These are phyloP conservation scores for Erpetoichthys calabaricus DNA, from an alignment of 2,797 vertebrate genomes.

Conservation along the genomic window DNA sequence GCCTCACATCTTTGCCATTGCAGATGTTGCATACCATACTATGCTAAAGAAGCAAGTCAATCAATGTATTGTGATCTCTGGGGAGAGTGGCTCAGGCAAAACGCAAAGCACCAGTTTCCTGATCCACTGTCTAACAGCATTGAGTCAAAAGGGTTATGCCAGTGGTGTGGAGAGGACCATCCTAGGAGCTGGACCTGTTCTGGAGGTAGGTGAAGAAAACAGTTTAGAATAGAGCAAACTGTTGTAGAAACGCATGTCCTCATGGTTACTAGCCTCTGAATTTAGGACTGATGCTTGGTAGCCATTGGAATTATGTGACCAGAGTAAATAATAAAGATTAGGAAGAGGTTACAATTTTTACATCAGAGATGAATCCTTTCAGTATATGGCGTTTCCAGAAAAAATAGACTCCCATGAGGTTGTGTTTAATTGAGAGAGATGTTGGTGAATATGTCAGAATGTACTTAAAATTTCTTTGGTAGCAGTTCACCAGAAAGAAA, in stretches of 20 bases:
- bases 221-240: no score
- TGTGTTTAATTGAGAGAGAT: no score
- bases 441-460: no score
- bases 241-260: not conserved
- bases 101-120: conserved; percentile 98
- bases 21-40: conserved; percentile 90
- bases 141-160: conserved; percentile 95
- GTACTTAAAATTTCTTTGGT: no score
- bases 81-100: conserved; percentile 94
- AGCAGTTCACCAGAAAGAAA: no score
- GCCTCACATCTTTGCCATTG: conserved; percentile 94
- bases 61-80: conserved; percentile 96
- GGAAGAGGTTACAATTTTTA: not conserved
- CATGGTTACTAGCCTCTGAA: not conserved
- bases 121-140: conserved; percentile 91
- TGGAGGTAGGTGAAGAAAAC: conserved; percentile 65
- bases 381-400: no score
- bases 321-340: not conserved
- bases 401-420: no score
- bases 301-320: not conserved
- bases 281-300: not conserved
- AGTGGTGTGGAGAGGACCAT: conserved; percentile 96
- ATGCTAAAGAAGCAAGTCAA: conserved; percentile 86
- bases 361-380: no score
- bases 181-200: conserved; percentile 85